Conservation (phyloP, 2,797 vertebrate species). For the Acanthopagrus latus region DNA sequence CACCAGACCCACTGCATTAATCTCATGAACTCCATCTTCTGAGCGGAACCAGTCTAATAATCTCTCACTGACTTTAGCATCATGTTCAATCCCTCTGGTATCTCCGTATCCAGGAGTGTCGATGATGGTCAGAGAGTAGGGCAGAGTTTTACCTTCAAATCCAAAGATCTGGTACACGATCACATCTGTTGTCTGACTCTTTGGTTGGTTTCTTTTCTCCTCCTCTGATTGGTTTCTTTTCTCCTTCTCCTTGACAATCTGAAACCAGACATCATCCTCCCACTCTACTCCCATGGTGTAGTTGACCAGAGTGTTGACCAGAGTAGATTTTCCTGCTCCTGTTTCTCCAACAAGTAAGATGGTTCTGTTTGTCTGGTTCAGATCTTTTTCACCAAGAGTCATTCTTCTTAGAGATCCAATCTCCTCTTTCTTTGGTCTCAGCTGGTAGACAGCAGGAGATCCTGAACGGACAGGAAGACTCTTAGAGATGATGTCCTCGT, state of each 20-base stretch:
- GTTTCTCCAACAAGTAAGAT: conserved; percentile 35
- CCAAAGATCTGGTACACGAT: conserved; percentile 11
- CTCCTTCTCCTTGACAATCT: too few species aligned
- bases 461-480: too few species aligned
- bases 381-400: neutral
- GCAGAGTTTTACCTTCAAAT: neutral
- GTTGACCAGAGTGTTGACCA: conserved; percentile 10
- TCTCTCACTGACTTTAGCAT: fast-evolving
- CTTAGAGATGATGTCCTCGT: too few species aligned
- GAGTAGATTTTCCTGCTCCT: neutral
- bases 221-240: too few species aligned
- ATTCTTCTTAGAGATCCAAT: neutral
- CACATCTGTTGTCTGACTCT: too few species aligned
- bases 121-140: conserved; percentile 40
- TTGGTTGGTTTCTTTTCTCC: too few species aligned
- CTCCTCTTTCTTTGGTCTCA: neutral
- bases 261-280: neutral
- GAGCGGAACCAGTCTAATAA: conserved; percentile 9
- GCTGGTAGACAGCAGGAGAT: neutral
- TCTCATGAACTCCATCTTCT: neutral
- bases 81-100: neutral
- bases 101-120: conserved; percentile 34
- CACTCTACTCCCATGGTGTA: neutral
- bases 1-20: conserved; percentile 26
- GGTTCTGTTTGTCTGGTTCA: neutral